Conservation (phyloP, 2,888 invertebrate species). For the Cephus spinipes region DNA sequence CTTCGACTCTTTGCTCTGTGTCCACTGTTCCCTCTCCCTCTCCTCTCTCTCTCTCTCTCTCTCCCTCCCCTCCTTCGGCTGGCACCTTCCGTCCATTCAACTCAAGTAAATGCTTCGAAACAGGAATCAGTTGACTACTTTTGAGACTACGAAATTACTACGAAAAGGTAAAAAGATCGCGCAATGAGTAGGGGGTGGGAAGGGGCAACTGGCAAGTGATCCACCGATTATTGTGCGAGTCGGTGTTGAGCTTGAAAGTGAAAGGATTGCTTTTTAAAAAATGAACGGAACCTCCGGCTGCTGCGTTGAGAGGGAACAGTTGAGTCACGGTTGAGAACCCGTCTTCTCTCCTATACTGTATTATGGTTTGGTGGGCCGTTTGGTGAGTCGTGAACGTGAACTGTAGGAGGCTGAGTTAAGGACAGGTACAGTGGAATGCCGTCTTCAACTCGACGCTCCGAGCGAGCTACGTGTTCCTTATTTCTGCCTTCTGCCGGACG, state of each 20-base stretch:
- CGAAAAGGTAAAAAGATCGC: too few species aligned
- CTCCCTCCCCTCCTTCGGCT: neutral
- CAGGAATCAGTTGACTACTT: too few species aligned
- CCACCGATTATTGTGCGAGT: too few species aligned
- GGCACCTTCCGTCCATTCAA: conserved; percentile 8
- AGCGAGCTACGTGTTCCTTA: conserved; percentile 42
- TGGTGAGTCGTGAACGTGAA: conserved; percentile 45
- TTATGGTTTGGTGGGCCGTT: conserved; percentile 48
- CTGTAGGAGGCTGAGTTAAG: conserved; percentile 54
- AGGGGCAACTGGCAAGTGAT: too few species aligned
- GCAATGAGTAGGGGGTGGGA: too few species aligned
- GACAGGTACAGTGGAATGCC: conserved; percentile 59
- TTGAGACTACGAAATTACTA: too few species aligned
- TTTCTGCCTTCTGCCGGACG: conserved; percentile 36
- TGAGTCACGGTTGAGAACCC: conserved; percentile 21
- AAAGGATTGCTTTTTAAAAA: too few species aligned
- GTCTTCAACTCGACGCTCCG: conserved; percentile 49
- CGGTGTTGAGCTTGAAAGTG: too few species aligned
- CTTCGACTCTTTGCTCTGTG: neutral
- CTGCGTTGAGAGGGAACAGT: too few species aligned
- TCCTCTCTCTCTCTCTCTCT: neutral
- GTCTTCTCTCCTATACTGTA: conserved; percentile 28
- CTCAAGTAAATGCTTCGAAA: neutral
- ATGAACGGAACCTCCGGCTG: too few species aligned
- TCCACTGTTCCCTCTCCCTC: conserved; percentile 11